A percentile compares a stretch with the other conserved stretches of the same genome.
Evolutionary conservation across 37 sponge, comb jelly and placozoan species (phyloP).

Genomic region (Halichondria panicea): DNA sequence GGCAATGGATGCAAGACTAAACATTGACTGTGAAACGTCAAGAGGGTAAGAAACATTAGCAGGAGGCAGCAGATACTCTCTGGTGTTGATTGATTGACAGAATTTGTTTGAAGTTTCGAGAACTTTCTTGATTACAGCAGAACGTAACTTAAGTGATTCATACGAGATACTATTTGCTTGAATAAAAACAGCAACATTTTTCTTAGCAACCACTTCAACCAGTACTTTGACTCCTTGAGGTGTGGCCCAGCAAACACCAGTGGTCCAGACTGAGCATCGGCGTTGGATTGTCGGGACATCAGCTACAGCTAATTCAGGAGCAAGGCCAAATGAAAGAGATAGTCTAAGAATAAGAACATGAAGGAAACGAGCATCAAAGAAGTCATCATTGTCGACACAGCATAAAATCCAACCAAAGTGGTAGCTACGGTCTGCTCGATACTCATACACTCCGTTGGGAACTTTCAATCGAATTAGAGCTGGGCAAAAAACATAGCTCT

Average conservation of each 20-base stretch:
- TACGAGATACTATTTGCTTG: too few species aligned
- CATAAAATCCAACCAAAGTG: background rate
- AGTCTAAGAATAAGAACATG: constrained; percentile 21
- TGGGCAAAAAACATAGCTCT: background rate
- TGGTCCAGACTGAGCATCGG: constrained; percentile 22
- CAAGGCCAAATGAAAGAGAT: constrained; percentile 15
- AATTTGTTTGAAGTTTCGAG: too few species aligned
- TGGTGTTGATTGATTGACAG: too few species aligned
- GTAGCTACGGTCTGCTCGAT: background rate
- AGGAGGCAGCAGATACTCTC: too few species aligned
- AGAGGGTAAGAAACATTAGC: too few species aligned
- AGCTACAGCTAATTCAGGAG: background rate
- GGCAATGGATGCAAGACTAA: too few species aligned
- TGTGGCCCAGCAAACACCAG: constrained; percentile 21
- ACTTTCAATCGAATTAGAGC: background rate
- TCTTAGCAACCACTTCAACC: constrained; percentile 28
- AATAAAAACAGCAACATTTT: background rate
- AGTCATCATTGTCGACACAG: background rate
- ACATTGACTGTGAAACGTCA: too few species aligned
- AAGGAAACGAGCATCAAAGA: constrained; percentile 25
- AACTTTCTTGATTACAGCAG: too few species aligned
- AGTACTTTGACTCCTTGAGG: background rate
- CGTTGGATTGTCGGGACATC: background rate
- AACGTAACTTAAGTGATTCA: too few species aligned
- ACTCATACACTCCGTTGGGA: background rate